Base-by-base conservation (phyloP, 2,797 vertebrate species). In the Xerus rutilus region DNA sequence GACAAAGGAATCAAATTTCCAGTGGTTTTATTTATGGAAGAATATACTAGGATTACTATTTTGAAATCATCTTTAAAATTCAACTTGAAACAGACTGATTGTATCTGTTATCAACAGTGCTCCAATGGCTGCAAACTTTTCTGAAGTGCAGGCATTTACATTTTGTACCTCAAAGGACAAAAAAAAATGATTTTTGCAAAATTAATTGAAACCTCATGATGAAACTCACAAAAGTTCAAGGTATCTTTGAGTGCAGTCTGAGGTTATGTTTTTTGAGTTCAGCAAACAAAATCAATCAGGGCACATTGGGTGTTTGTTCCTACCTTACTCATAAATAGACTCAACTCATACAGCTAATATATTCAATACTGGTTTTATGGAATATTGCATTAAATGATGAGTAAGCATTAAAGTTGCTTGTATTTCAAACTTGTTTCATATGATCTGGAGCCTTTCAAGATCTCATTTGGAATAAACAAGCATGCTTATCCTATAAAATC, bases 131-230 rank as follows among this genome's bases (percentile, higher is more conserved):
- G 43, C 23, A 87, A 47, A 69, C 3, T 45, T 93, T 14, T 86
- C 64, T 49, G 28, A 10, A n/a, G 18, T 69, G n/a, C 35, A 43
- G 45, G 15, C 30, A 59, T 86, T 84, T 92, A 64, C 6, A 59
- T 87, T 74, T 79, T 82, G 6, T 83, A 39, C 17, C 25, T 91
- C n/a, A 76, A 79, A 79, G 54, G 1, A n/a, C 47, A 1, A 43
- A 54, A 6, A 32, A 49, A 39, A n/a, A 52, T 3, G 65, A 1
- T 5, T 2, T 89, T 86, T 83, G 35, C 18, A 81, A 92, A 96
- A 91, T 97, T 94, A 92, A 88, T 92, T 79, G 47, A 92, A 97
- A 93, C 43, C 65, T 94, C 35, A 43, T 62, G 74, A 87, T 74
- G 65, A 93, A 86, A 64, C 35, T 92, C 82, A 62, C 57, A 78